phyloP scores from a whole-genome alignment of 2,113 vertebrate species.

The Spizaetus ornatus region DNA sequence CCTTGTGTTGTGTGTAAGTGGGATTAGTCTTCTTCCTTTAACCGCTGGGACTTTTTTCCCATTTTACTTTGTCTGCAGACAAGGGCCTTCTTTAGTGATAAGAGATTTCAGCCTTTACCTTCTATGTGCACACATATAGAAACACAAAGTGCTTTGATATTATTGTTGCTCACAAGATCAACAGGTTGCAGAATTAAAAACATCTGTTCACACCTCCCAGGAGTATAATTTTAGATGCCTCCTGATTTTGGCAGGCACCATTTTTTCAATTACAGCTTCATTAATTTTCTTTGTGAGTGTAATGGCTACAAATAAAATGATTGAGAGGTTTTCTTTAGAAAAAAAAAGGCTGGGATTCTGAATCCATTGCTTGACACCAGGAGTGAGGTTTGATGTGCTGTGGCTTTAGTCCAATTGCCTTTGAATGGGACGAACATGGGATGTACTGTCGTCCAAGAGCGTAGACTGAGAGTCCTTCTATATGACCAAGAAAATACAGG shows the following conservation, averaged over 20 bases:
- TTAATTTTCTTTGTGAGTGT: background rate
- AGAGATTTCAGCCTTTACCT: background rate
- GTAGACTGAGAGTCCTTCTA: background rate
- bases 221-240: background rate
- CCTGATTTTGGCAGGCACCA: background rate
- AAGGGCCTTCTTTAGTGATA: background rate
- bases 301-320: background rate
- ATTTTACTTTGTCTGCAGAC: background rate
- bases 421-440: background rate
- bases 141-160: background rate
- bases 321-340: background rate
- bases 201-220: constrained; percentile 3
- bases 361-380: background rate
- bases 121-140: background rate
- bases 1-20: background rate
- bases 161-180: background rate
- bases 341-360: background rate
- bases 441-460: background rate
- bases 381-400: background rate
- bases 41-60: background rate
- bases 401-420: background rate
- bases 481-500: background rate
- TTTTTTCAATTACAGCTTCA: background rate
- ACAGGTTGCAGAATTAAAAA: background rate
- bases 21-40: background rate